Evolutionary conservation across 1,140 invertebrate species (phyloP).

Genomic region (Lineus longissimus): DNA sequence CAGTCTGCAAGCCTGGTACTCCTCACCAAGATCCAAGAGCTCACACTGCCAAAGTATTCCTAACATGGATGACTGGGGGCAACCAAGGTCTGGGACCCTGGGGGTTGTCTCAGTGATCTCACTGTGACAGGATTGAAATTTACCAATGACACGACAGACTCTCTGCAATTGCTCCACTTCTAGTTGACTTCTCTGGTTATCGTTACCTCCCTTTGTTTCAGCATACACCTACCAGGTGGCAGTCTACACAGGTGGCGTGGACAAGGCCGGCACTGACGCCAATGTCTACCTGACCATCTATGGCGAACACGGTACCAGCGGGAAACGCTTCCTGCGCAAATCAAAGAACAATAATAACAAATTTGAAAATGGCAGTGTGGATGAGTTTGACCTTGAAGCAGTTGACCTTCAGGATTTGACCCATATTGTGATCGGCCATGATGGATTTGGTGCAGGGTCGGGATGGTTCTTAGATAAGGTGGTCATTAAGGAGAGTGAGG

Average conservation of each 20-base stretch:
- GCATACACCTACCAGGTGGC: constrained; percentile 46
- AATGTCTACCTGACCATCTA: constrained; percentile 36
- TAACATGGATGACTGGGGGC: too few species aligned
- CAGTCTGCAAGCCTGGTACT: too few species aligned
- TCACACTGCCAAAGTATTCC: too few species aligned
- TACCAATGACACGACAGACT: too few species aligned
- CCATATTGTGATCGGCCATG: constrained; percentile 40
- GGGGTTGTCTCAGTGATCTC: too few species aligned
- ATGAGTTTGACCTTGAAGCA: constrained; percentile 40
- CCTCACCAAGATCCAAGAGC: too few species aligned
- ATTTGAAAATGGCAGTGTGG: constrained; percentile 40
- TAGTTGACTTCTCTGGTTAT: too few species aligned
- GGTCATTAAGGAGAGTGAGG: background rate
- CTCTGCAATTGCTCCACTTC: too few species aligned
- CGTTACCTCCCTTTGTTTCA: too few species aligned
- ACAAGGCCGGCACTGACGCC: constrained; percentile 32
- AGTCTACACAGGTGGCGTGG: constrained; percentile 35
- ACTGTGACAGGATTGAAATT: too few species aligned
- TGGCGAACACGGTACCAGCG: constrained; percentile 38
- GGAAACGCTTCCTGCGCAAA: constrained; percentile 31
- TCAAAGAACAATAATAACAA: constrained; percentile 25
- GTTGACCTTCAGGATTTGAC: constrained; percentile 41
- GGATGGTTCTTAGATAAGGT: constrained; percentile 2
- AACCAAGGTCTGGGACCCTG: too few species aligned
- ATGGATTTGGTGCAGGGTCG: constrained; percentile 28